These are phyloP conservation scores for Silurus meridionalis DNA, from an alignment of 2,113 vertebrate species.

Conservation along the genomic window DNA sequence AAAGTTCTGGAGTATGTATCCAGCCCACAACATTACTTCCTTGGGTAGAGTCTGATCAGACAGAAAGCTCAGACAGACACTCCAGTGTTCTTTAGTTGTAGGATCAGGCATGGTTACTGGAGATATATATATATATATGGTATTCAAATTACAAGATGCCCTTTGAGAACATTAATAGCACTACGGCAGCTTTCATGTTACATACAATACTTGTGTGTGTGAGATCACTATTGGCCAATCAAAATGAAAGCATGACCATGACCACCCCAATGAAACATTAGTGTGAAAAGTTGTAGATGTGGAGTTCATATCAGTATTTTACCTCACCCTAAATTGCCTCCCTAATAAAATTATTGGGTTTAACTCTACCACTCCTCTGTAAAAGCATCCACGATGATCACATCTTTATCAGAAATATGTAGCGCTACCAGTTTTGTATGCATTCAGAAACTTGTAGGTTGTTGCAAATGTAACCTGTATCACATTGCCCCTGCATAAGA, in stretches of 20 bases:
- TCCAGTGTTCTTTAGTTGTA: constrained; percentile 6
- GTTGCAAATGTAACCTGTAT: not conserved
- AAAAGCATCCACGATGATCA: not conserved
- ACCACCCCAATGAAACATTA: not conserved
- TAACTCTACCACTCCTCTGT: not conserved
- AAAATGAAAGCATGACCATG: not conserved
- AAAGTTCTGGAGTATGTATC: constrained; percentile 58
- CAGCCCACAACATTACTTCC: constrained; percentile 53
- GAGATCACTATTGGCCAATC: not conserved
- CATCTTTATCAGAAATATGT: not conserved
- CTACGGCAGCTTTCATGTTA: not conserved
- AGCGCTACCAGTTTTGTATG: not conserved
- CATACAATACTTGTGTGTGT: not conserved
- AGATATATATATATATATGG: not conserved
- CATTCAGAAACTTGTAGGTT: not conserved
- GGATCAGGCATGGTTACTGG: not conserved
- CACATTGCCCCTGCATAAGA: constrained; percentile 38
- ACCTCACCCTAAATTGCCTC: not conserved
- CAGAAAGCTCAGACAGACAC: not conserved
- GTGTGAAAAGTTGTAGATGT: not conserved
- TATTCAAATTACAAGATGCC: not conserved
- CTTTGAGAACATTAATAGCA: not conserved
- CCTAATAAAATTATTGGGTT: not conserved
- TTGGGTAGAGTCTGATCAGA: constrained; percentile 31
- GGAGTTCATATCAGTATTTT: not conserved